phyloP scores from a whole-genome alignment of 2,797 vertebrate species.

The Onychomys arenicola region DNA sequence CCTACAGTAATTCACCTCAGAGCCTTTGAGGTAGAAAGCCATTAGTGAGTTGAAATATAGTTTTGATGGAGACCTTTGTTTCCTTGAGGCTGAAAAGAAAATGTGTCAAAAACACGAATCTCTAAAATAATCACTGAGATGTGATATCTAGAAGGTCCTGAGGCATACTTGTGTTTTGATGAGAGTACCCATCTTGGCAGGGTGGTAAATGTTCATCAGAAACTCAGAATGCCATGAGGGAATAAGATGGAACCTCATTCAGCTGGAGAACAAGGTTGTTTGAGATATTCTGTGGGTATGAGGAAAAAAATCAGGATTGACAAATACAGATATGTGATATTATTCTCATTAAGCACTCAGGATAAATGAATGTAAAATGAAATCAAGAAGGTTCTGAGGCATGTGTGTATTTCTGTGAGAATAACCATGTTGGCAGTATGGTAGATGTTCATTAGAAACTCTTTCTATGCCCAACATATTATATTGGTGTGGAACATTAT shows the following conservation, averaged over 20 bases:
- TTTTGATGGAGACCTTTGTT: conserved; percentile 13
- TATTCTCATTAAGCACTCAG: neutral
- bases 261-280: neutral
- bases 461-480: neutral
- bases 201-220: neutral
- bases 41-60: neutral
- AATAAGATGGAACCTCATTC: neutral
- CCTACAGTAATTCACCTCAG: neutral
- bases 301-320: neutral
- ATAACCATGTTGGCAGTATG: too few species aligned
- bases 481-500: neutral
- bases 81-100: conserved; percentile 3
- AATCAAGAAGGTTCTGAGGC: neutral
- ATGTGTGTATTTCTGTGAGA: neutral
- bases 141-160: neutral
- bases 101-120: neutral
- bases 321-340: neutral
- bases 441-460: neutral
- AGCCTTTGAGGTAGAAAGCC: neutral
- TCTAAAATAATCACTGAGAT: conserved; percentile 18
- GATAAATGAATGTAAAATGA: neutral
- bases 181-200: neutral
- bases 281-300: neutral
- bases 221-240: neutral
- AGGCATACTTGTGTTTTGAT: neutral